phyloP scores from a whole-genome alignment of 2,113 vertebrate genomes.

The Pica pica region DNA sequence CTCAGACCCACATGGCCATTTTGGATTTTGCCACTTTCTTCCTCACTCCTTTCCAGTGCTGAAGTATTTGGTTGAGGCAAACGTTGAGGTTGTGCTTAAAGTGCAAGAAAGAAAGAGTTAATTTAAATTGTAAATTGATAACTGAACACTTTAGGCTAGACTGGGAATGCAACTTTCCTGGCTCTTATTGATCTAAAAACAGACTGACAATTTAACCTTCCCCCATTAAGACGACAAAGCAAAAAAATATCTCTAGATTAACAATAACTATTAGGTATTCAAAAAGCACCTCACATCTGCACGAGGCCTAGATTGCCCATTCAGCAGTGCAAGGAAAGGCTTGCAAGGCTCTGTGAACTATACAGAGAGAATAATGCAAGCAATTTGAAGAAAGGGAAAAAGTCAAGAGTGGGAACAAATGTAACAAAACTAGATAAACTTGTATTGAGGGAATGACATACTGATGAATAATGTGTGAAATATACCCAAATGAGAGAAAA shows the following conservation, averaged over 20 bases:
- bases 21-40: conserved; percentile 74
- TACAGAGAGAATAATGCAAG: background rate
- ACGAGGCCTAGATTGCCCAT: background rate
- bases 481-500: background rate
- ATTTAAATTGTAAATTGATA: background rate
- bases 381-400: background rate
- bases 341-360: background rate
- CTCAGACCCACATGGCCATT: conserved; percentile 71
- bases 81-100: conserved; percentile 86
- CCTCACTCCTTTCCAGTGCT: conserved; percentile 69
- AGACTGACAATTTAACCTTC: background rate
- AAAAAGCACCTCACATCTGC: background rate
- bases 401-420: background rate
- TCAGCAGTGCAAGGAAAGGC: background rate
- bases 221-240: background rate
- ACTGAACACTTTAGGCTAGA: background rate
- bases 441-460: background rate
- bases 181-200: background rate
- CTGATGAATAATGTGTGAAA: background rate
- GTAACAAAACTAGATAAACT: background rate
- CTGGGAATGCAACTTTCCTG: background rate
- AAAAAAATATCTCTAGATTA: background rate
- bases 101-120: background rate
- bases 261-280: background rate
- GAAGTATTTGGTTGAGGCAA: conserved; percentile 75